phyloP scores from a whole-genome alignment of 2,113 vertebrate species.

The Cyphotilapia sp. region DNA sequence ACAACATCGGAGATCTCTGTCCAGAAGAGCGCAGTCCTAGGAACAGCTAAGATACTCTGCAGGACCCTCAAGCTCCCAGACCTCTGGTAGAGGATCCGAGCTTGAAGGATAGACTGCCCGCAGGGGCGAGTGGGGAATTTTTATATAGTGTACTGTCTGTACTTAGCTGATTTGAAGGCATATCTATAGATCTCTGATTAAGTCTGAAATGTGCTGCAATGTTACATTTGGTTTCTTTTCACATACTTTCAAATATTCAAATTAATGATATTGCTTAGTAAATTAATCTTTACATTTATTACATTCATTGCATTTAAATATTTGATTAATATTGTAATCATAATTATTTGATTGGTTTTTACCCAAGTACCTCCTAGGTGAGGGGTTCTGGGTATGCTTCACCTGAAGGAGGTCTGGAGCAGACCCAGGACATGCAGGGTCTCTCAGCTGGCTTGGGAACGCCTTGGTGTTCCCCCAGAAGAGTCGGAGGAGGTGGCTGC shows the following conservation, averaged over 20 bases:
- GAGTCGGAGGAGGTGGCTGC: rapidly evolving
- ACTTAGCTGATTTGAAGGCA: not conserved
- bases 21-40: rapidly evolving
- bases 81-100: not conserved
- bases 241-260: not conserved
- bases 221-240: not conserved
- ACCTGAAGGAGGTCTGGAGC: not conserved
- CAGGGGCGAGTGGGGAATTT: not conserved
- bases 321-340: not conserved
- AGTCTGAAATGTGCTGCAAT: not conserved
- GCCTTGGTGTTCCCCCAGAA: not conserved
- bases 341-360: not conserved
- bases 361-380: not conserved
- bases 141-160: not conserved
- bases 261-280: not conserved
- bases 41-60: rapidly evolving
- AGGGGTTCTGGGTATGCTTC: not conserved
- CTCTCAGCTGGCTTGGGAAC: not conserved
- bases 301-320: not conserved
- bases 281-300: not conserved
- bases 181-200: not conserved
- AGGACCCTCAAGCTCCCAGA: not conserved
- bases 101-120: not conserved
- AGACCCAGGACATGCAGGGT: not conserved
- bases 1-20: too few relatives aligned